Percentiles rank a stretch among this genome's conserved stretches.
Conservation (phyloP, 2,113 vertebrate species). For the Cebus imitator region DNA sequence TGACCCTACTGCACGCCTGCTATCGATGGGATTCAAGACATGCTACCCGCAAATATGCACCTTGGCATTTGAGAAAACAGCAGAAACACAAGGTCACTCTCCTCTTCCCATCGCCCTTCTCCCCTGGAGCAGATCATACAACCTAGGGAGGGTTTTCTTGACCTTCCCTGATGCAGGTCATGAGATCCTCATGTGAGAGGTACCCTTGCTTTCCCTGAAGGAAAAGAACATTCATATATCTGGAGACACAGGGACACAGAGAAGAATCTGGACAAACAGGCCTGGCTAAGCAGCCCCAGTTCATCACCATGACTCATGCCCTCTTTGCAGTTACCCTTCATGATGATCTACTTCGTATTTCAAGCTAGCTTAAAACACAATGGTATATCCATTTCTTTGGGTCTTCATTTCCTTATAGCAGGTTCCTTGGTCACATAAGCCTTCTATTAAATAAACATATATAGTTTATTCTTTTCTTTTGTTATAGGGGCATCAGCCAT, state of each 20-base stretch:
- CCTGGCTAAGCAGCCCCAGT: background rate
- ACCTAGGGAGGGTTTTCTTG: background rate
- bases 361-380: background rate
- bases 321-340: background rate
- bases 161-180: background rate
- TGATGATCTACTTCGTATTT: background rate
- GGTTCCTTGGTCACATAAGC: background rate
- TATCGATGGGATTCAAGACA: background rate
- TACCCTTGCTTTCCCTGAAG: background rate
- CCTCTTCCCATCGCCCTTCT: background rate
- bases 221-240: background rate
- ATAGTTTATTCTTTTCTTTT: background rate
- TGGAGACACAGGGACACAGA: background rate
- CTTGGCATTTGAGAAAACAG: background rate
- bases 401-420: too few species aligned
- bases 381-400: rapidly evolving
- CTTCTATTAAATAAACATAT: background rate
- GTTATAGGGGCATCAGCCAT: background rate
- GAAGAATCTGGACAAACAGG: background rate
- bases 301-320: too few species aligned
- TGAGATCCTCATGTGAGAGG: background rate
- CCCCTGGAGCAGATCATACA: background rate
- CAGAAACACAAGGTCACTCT: background rate
- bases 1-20: rapidly evolving
- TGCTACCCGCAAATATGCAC: too few species aligned